Base-by-base conservation (phyloP, 2,113 vertebrate species). In the Ondatra zibethicus region DNA sequence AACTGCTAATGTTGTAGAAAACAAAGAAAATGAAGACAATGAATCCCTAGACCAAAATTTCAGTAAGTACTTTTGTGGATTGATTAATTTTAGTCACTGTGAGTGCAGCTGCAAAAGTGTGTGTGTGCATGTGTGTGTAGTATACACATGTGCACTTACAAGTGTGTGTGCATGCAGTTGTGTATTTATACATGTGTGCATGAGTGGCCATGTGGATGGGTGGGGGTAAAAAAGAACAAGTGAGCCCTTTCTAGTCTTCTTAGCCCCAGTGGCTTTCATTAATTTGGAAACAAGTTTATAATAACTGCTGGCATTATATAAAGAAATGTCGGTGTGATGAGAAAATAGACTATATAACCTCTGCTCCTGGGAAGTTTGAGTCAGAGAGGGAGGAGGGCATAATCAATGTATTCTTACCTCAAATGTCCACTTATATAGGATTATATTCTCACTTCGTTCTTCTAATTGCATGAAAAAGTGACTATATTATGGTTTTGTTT, bases 21-120 rank as follows among this genome's bases (percentile, higher is more conserved):
- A 39, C 2, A 45, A 88, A n/a, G 88, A 93, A 73, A 89, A 93
- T 72, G 96, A 98, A 52, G 82, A 97, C 33, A 42, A 0, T 89
- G 45, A 52, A 77, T 65, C 39, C 16, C 65, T 80, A 96, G 98
- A 98, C 47, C 96, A 97, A 96, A 95, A 91, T 93, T 95, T 88
- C 92, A 98, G 98, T 97, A 98, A 98, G 98, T 98, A 94, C n/a
- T 88, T 98, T 88, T 9, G 80, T 47, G 82, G 11, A 68, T 31
- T 63, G 11, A 68, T 29, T 63, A 92, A 50, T 42, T 82, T 80
- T 5, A 95, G 63, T 92, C 1, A 7, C 19, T 97, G 76, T 68
- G 70, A 65, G 27, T 47, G 4, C 25, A 84, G n/a, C 36, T 84
- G 55, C 7, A 42, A 42, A 81, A 42, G 78, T 81, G 50, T 61